These are phyloP conservation scores for Crotalus viridis DNA, from an alignment of 2,113 vertebrate species.

Conservation along the genomic window DNA sequence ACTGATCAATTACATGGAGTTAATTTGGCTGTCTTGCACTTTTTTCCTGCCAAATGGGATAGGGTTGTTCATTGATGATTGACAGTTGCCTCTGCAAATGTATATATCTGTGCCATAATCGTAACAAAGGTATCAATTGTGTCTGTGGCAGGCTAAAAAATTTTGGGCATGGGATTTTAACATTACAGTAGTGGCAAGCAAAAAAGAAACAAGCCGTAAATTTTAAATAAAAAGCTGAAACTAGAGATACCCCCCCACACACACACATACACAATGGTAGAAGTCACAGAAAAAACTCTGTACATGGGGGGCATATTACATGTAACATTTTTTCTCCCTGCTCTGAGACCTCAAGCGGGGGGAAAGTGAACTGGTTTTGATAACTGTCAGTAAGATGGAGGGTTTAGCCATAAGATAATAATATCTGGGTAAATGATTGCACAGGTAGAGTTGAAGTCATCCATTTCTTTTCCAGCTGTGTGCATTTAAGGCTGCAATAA, in stretches of 20 bases:
- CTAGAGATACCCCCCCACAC: neutral
- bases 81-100: neutral
- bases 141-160: neutral
- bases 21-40: neutral
- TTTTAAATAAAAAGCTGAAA: neutral
- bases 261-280: neutral
- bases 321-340: neutral
- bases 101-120: neutral
- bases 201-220: neutral
- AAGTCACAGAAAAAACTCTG: neutral
- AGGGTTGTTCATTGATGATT: neutral
- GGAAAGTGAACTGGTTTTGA: neutral
- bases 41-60: neutral
- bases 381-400: neutral
- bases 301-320: neutral
- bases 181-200: neutral
- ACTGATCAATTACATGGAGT: neutral
- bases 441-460: neutral
- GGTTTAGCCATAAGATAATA: neutral
- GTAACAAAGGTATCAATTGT: neutral
- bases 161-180: neutral
- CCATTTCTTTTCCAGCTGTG: neutral
- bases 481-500: neutral
- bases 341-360: neutral
- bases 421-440: neutral